A percentile compares a stretch with the other conserved stretches of the same genome.
These are phyloP conservation scores for Dasyprocta punctata DNA, from an alignment of 2,113 vertebrate species.

Conservation along the genomic window DNA sequence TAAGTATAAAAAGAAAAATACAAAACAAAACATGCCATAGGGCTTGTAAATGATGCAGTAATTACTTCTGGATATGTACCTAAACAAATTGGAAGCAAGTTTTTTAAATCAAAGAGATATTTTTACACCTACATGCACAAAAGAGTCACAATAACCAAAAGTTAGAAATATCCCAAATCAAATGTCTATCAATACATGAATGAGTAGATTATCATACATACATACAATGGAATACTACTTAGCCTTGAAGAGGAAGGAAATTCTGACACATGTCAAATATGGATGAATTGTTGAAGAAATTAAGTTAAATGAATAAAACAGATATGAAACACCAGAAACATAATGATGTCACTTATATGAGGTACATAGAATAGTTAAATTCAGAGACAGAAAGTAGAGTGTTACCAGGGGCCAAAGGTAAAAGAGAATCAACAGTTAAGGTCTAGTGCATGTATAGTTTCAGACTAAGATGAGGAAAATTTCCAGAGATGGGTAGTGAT, in stretches of 20 bases:
- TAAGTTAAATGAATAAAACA: not conserved
- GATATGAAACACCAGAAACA: not conserved
- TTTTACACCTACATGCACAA: not conserved
- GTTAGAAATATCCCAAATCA: not conserved
- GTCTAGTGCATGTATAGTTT: not conserved
- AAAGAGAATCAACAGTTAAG: not conserved
- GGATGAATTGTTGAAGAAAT: not conserved
- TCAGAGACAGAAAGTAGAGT: not conserved
- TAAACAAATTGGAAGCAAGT: not conserved
- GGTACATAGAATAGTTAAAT: not conserved
- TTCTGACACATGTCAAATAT: not conserved
- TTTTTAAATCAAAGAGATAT: not conserved
- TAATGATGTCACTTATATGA: not conserved
- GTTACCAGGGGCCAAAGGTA: fast-evolving
- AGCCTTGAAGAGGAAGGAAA: not conserved
- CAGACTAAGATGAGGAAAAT: not conserved
- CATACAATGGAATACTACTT: not conserved
- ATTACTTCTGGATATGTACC: not conserved
- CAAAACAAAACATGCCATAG: not conserved
- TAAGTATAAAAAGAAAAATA: not conserved
- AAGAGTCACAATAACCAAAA: not conserved
- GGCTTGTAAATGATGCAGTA: not conserved
- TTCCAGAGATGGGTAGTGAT: not conserved
- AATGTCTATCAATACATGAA: not conserved
- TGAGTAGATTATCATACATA: not conserved